Conservation (phyloP, 2,888 invertebrate species). For the Hyposoter didymator region DNA sequence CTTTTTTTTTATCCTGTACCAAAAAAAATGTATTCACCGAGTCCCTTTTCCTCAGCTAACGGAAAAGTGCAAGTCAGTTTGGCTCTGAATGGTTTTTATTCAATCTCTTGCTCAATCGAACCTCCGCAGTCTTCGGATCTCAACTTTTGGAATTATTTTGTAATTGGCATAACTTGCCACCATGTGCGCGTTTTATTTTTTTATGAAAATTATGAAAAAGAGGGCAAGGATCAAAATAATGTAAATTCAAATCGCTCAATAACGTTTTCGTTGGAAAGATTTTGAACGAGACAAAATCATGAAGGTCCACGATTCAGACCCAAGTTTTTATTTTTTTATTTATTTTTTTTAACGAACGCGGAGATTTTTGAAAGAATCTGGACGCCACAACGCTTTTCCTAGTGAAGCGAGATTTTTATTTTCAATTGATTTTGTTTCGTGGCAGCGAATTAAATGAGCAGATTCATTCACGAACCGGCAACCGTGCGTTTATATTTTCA, state of each 20-base stretch:
- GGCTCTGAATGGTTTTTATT: background rate
- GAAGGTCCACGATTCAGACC: background rate
- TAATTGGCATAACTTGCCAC: background rate
- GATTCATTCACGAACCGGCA: constrained; percentile 33
- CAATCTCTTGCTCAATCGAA: background rate
- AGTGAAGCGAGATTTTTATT: constrained; percentile 58
- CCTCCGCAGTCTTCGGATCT: background rate
- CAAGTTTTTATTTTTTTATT: background rate
- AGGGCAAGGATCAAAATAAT: background rate
- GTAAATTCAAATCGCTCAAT: background rate
- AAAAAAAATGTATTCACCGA: background rate
- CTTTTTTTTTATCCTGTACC: background rate
- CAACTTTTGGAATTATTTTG: background rate
- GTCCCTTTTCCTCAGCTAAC: background rate
- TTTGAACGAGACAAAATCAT: background rate
- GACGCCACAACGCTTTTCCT: constrained; percentile 13
- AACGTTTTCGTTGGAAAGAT: background rate
- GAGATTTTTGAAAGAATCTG: constrained; percentile 16
- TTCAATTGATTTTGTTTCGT: constrained; percentile 20
- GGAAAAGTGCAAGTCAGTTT: background rate
- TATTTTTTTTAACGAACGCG: constrained; percentile 1
- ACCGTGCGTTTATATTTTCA: background rate
- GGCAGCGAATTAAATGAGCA: constrained; percentile 29
- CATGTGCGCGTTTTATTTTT: background rate
- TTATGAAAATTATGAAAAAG: no score